These are phyloP conservation scores for Nothura maculosa DNA, from an alignment of 2,797 vertebrate genomes.

Conservation along the genomic window DNA sequence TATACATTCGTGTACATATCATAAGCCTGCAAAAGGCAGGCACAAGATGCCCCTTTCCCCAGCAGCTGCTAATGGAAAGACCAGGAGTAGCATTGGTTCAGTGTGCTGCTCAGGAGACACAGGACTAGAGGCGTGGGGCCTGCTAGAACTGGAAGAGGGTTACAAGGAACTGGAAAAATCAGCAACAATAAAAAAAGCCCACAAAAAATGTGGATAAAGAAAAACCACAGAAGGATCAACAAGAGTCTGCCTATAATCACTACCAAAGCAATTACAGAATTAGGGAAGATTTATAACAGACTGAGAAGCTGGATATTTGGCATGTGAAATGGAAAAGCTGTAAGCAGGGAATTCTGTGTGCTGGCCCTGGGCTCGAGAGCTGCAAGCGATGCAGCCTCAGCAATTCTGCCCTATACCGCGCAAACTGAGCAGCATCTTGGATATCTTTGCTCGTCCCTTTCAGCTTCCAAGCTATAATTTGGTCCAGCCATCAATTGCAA, in stretches of 20 bases:
- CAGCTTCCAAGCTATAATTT: conserved; percentile 61
- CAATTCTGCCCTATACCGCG: conserved; percentile 55
- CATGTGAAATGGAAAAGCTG: conserved; percentile 61
- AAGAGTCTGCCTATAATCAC: conserved; percentile 67
- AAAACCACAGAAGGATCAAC: conserved; percentile 59
- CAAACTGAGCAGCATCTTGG: conserved; percentile 51
- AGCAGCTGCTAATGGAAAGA: neutral
- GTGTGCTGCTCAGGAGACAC: neutral
- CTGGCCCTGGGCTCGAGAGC: conserved; percentile 33
- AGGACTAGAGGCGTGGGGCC: conserved; percentile 41
- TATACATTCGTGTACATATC: neutral
- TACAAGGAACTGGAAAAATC: conserved; percentile 31
- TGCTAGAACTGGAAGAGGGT: conserved; percentile 43
- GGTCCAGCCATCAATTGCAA: conserved; percentile 15
- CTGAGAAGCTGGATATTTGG: conserved; percentile 65
- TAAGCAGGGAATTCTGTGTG: conserved; percentile 66
- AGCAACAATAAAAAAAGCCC: conserved; percentile 43
- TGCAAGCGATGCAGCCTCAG: conserved; percentile 69
- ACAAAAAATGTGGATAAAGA: conserved; percentile 51
- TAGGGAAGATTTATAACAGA: conserved; percentile 69
- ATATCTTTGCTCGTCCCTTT: conserved; percentile 24
- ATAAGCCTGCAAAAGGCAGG: neutral
- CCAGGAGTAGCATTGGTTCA: neutral
- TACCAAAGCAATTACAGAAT: conserved; percentile 72
- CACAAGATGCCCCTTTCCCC: neutral